Evolutionary conservation across 2,113 vertebrate species (phyloP).

Genomic region (Puffinus mauretanicus): DNA sequence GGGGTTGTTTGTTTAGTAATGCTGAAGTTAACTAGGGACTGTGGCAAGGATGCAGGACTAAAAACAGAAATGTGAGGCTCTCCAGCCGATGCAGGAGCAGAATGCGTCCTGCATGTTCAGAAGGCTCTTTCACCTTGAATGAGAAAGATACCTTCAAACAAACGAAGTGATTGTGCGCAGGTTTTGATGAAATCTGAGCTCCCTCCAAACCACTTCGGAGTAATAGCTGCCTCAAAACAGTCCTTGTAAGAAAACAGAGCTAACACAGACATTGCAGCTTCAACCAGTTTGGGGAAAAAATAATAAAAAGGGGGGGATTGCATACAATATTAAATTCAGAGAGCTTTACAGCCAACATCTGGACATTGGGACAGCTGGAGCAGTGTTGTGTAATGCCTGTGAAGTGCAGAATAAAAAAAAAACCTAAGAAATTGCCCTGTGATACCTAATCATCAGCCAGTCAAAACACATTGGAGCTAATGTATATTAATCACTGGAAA

Average conservation of each 20-base stretch:
- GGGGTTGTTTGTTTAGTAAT: not conserved
- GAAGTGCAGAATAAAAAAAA: slow-evolving; percentile 34
- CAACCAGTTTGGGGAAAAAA: slow-evolving; percentile 20
- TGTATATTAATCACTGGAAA: slow-evolving; percentile 55
- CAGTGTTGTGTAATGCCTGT: slow-evolving; percentile 55
- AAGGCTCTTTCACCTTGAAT: slow-evolving; percentile 22
- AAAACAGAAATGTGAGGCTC: not conserved
- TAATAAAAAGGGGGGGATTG: slow-evolving; percentile 34
- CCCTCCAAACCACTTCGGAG: not conserved
- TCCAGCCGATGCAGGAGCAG: not conserved
- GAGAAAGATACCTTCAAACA: slow-evolving; percentile 52
- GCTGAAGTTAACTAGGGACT: not conserved
- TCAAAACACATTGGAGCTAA: not conserved
- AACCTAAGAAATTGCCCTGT: not conserved
- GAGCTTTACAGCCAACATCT: slow-evolving; percentile 76
- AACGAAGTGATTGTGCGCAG: slow-evolving; percentile 19
- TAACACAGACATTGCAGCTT: slow-evolving; percentile 25
- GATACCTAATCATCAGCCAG: slow-evolving; percentile 55
- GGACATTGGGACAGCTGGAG: slow-evolving; percentile 71
- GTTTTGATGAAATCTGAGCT: slow-evolving; percentile 49
- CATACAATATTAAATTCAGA: slow-evolving; percentile 67
- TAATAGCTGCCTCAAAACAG: slow-evolving; percentile 49
- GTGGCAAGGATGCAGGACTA: not conserved
- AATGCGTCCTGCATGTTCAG: not conserved
- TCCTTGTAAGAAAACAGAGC: slow-evolving; percentile 40